phyloP scores from a whole-genome alignment of 1,140 invertebrate genomes.

The Aphis gossypii region DNA sequence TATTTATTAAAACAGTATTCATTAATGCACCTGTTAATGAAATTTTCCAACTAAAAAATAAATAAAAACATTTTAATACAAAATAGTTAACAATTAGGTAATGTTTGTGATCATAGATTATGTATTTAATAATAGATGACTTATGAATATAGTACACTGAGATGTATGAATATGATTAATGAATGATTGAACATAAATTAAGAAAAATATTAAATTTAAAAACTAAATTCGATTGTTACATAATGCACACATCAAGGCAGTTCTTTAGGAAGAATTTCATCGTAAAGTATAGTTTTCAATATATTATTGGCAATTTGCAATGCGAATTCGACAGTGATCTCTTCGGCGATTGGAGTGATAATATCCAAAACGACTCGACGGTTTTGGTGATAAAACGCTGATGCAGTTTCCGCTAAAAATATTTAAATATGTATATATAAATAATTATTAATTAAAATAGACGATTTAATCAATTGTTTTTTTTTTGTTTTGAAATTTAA shows the following conservation, averaged over 20 bases:
- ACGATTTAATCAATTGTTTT: no score
- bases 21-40: not conserved
- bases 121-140: not conserved
- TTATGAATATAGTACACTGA: not conserved
- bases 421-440: not conserved
- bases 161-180: not conserved
- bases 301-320: constrained; percentile 70
- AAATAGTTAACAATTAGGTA: not conserved
- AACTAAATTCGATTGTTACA: not conserved
- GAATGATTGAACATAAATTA: not conserved
- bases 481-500: no score
- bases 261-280: constrained; percentile 67
- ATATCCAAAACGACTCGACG: constrained; percentile 74
- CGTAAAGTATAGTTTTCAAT: constrained; percentile 68
- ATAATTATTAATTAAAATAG: not conserved
- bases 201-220: not conserved
- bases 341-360: constrained; percentile 75
- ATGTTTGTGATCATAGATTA: not conserved
- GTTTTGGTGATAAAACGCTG: constrained; percentile 75
- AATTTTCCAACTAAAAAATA: not conserved
- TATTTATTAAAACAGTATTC: no score
- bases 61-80: not conserved
- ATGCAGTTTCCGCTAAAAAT: constrained; percentile 70
- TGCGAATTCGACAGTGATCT: constrained; percentile 70
- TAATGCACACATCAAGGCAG: not conserved